These are phyloP conservation scores for Trissonchulus sp. DNA, from an alignment of 2,888 invertebrate species.

Conservation along the genomic window DNA sequence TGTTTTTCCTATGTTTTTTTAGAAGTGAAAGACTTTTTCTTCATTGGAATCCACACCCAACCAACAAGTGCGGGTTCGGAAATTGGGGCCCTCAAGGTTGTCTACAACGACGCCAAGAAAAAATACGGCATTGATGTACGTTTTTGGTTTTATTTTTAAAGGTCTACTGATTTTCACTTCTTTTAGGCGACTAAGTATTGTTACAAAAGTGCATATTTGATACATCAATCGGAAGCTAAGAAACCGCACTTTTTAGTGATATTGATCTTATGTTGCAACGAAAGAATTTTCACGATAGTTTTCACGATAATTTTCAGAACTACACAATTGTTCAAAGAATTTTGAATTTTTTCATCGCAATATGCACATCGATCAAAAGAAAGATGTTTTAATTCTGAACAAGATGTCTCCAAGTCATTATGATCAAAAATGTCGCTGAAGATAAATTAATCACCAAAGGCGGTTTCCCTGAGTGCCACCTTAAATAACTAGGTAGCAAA, in stretches of 20 bases:
- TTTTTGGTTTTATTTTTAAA: conserved; percentile 34
- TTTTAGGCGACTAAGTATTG: background rate
- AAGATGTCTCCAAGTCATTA: no score
- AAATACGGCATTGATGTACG: conserved; percentile 5
- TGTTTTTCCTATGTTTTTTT: background rate
- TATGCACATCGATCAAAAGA: no score
- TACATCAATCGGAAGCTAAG: no score
- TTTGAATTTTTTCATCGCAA: no score
- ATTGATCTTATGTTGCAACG: no score
- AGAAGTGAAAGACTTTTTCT: conserved; percentile 29
- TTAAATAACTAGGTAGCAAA: no score
- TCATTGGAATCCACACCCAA: conserved; percentile 43
- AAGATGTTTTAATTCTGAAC: no score
- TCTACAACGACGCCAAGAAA: conserved; percentile 18
- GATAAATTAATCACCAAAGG: no score
- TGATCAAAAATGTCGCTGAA: no score
- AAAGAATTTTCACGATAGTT: background rate
- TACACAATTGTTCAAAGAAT: no score
- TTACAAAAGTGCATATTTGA: background rate
- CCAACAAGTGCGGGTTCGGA: conserved; percentile 43
- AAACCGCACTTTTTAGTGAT: no score
- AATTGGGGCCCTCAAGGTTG: conserved; percentile 32
- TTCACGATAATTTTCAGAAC: background rate
- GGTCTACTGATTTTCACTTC: background rate
- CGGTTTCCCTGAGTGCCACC: no score